phyloP scores from a whole-genome alignment of 1,140 invertebrate species.

The Procambarus virginalis region DNA sequence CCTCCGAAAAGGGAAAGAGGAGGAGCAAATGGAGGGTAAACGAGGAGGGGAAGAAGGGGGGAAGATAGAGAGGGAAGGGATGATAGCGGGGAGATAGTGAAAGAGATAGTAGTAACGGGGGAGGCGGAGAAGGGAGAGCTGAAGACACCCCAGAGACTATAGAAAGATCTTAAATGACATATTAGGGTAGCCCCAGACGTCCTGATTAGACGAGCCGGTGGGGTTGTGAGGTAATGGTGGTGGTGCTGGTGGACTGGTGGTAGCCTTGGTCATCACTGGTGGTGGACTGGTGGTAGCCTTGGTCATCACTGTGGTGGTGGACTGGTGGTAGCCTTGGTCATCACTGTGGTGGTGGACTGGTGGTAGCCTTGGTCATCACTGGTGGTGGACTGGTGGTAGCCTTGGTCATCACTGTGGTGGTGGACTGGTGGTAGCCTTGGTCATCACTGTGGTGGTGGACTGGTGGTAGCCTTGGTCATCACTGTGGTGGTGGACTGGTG shows the following conservation, averaged over 20 bases:
- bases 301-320: neutral
- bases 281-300: neutral
- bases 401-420: neutral
- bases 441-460: neutral
- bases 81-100: neutral
- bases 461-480: no score
- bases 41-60: neutral
- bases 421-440: neutral
- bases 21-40: neutral
- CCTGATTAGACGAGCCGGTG: constrained; percentile 33
- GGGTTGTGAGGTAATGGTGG: constrained; percentile 4
- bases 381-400: no score
- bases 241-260: neutral
- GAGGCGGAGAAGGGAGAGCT: neutral
- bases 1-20: neutral
- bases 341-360: neutral
- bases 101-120: neutral
- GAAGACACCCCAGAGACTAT: constrained; percentile 22
- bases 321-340: neutral
- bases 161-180: constrained; percentile 46
- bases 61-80: neutral
- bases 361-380: no score
- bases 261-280: no score
- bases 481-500: no score
- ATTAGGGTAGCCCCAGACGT: neutral